These are phyloP conservation scores for Ptychodera flava DNA, from an alignment of 35 echinoderm and acorn worm genomes.

Conservation along the genomic window DNA sequence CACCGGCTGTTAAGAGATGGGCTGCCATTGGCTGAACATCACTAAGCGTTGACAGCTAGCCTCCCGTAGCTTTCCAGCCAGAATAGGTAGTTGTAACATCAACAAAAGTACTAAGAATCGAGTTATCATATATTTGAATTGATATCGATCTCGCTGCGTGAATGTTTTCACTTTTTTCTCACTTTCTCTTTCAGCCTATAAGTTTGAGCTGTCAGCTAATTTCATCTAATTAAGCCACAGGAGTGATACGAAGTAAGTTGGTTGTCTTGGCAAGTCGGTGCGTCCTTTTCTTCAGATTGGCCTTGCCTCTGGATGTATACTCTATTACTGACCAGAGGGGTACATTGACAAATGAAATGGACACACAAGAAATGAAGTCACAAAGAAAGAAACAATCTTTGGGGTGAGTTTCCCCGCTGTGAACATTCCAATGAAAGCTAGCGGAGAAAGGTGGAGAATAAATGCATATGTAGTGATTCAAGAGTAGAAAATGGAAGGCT, in stretches of 20 bases:
- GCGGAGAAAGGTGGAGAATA: no score
- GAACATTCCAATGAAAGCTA: no score
- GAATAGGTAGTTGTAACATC: background rate
- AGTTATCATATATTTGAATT: background rate
- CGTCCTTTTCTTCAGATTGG: background rate
- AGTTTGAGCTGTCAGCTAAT: no score
- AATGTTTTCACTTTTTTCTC: no score
- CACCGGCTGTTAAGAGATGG: background rate
- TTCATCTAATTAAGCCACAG: no score
- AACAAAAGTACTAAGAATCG: background rate
- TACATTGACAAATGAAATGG: background rate
- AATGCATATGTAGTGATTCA: no score
- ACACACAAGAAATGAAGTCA: background rate
- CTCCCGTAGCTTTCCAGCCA: background rate
- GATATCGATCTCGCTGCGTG: background rate
- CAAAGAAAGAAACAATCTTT: background rate
- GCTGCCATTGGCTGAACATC: background rate
- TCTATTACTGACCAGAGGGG: background rate
- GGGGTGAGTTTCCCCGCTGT: background rate
- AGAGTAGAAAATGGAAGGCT: background rate
- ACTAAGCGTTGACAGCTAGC: background rate
- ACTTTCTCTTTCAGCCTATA: no score
- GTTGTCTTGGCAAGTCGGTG: no score
- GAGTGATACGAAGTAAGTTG: no score
- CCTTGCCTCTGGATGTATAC: background rate